Evolutionary conservation across 2,797 vertebrate genomes (phyloP), one percentile per base, ranked within the genome.

Genomic region (Myripristis murdjan): DNA sequence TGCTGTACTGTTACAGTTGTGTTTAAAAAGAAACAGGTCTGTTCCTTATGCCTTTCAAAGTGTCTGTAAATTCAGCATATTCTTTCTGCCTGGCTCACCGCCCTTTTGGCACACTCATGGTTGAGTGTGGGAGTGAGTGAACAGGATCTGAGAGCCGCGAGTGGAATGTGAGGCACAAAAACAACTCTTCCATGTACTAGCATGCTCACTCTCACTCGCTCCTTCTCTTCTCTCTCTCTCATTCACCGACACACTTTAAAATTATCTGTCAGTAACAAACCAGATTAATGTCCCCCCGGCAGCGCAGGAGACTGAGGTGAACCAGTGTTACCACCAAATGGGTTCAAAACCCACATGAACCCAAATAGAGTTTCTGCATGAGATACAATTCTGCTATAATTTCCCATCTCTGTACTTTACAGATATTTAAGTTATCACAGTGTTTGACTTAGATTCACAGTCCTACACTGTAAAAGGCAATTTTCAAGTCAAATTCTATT

Each of bases 81-180:
- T 81, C 60, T 33, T 37, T 43, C 33, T 54, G 53, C 49, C 33
- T 73, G 46, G 53, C 41, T 55, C 0, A 28, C 23, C n/a, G 63
- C 56, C 63, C 39, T 69, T 76, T 83, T 64, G 47, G 78, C 64
- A 80, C 51, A 51, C 23, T 82, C 47, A 53, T 53, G 28, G 73
- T 55, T 71, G 33, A 76, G 51, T 39, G 47, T 66, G 28, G 51
- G 63, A 73, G 37, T 62, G 44, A 58, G 48, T 70, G 60, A 71
- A 86, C 61, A 69, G 51, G 51, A 65, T 78, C 60, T 85, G 63
- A 85, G 72, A 60, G 58, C 24, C 31, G 33, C 69, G 66, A 64
- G 46, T 61, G 64, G 67, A 91, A 78, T 79, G 75, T 64, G 60
- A 75, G 65, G 73, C 72, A 75, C 54, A 65, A 79, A 87, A 85